Evolutionary conservation across 2,797 vertebrate genomes (phyloP).

Genomic region (Ctenosaura bakeri): DNA sequence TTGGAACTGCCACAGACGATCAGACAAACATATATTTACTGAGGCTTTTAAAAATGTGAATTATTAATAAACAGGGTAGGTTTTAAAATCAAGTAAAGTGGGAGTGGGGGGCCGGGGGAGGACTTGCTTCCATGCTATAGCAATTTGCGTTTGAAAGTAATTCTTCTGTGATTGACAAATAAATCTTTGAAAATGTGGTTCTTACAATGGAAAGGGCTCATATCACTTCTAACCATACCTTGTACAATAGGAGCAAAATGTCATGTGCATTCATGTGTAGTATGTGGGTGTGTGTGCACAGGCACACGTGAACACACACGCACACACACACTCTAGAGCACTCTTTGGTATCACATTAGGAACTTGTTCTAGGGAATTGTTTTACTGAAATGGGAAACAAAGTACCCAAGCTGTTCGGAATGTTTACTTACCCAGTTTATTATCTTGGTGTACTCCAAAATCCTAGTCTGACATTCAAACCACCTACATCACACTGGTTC

Average conservation of each 20-base stretch:
- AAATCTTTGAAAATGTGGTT: slow-evolving; percentile 69
- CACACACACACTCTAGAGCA: slow-evolving; percentile 34
- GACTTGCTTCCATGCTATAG: slow-evolving; percentile 65
- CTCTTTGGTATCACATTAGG: slow-evolving; percentile 66
- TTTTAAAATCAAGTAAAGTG: slow-evolving; percentile 39
- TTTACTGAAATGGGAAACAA: slow-evolving; percentile 59
- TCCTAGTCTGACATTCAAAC: too few species aligned
- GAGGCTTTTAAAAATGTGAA: slow-evolving; percentile 74
- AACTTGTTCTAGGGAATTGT: slow-evolving; percentile 62
- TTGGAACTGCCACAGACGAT: slow-evolving; percentile 75
- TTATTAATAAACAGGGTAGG: slow-evolving; percentile 73
- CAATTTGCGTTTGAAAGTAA: slow-evolving; percentile 71
- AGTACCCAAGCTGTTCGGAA: slow-evolving; percentile 33
- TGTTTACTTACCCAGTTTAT: background rate
- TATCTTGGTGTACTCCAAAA: background rate
- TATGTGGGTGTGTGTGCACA: background rate
- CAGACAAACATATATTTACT: slow-evolving; percentile 76
- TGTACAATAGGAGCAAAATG: slow-evolving; percentile 65
- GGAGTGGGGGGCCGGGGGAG: slow-evolving; percentile 4
- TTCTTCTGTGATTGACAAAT: slow-evolving; percentile 68
- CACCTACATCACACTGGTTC: too few species aligned
- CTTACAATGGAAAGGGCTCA: slow-evolving; percentile 66
- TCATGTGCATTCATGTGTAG: slow-evolving; percentile 64
- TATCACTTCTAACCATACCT: slow-evolving; percentile 71
- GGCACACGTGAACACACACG: background rate